Evolutionary conservation across 1,140 invertebrate species (phyloP), one percentile per base, ranked within the genome.

Genomic region (Lethrus apterus): DNA sequence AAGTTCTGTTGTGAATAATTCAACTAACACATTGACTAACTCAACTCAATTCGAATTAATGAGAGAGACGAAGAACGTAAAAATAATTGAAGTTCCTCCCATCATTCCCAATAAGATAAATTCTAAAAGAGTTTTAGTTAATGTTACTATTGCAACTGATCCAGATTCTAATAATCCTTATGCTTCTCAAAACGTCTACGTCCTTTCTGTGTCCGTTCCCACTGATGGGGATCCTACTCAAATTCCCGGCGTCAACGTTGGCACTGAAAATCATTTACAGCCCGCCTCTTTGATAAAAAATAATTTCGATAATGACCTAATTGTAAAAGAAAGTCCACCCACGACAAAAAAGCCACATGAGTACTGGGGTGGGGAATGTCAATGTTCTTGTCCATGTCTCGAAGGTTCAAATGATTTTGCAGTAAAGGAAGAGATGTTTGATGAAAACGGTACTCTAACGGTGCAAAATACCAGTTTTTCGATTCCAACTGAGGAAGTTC

Each of bases 121-220:
- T 14, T 55, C 70, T 30, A 79, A 77, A 67, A 72, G 75, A 49
- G 71, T 86, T 51, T 69, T 83, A 51, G 80, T 86, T 34, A 87
- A 86, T 68, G 71, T 86, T 44, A 84, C 83, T 2, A 84, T 87
- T 56, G 76, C 78, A 13, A 76, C 78, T 13, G 79, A 80, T 53
- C 73, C 76, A 51, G 71, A 70, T 50, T 66, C 70, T 48, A 67
- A 65, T 56, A 68, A 69, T 55, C 64, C 68, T 10, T 44, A 57
- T 44, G 43, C 52, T 52, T 71, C 72, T 54, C 76, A 78, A 55
- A 79, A 80, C 30, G 66, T 86, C 48, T 86, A 84, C 69, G 75
- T 83, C 26, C 65, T 86, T 50, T 84, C 83, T 46, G 75, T 86
- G 46, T 81, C 77, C 32, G 75, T 86, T 43, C 82, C 83, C 4